Conservation (phyloP, 1,140 invertebrate genomes). For the Lepidurus couesii region DNA sequence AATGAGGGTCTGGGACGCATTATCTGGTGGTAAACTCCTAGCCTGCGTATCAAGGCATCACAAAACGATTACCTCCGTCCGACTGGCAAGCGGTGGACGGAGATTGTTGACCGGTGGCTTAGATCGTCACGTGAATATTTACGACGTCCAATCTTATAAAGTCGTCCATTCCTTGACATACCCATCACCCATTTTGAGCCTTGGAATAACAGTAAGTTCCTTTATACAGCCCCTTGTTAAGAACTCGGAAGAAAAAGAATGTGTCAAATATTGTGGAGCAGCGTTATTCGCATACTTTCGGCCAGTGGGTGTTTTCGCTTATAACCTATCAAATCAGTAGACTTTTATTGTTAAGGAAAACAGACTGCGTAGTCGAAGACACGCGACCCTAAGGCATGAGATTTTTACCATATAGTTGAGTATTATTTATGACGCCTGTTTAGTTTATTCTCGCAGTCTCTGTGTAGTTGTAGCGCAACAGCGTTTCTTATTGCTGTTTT, state of each 20-base stretch:
- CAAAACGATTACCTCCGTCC: conserved; percentile 83
- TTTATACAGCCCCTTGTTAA: not conserved
- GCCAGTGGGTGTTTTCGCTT: not conserved
- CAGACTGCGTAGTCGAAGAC: too few species aligned
- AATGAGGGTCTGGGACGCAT: conserved; percentile 88
- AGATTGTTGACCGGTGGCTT: conserved; percentile 82
- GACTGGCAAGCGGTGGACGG: conserved; percentile 68
- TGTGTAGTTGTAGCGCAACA: conserved; percentile 29
- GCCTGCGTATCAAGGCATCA: conserved; percentile 77
- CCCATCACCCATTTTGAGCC: conserved; percentile 80
- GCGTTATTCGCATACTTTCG: not conserved
- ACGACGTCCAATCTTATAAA: conserved; percentile 79
- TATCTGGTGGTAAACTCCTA: conserved; percentile 75
- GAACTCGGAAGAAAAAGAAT: not conserved
- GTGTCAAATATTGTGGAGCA: not conserved
- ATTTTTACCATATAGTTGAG: not conserved
- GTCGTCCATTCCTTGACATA: conserved; percentile 82
- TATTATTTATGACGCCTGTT: too few species aligned
- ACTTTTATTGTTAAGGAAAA: too few species aligned
- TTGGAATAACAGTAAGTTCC: conserved; percentile 63
- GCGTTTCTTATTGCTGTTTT: not conserved
- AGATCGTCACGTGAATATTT: conserved; percentile 91
- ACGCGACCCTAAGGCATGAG: too few species aligned
- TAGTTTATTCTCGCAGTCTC: conserved; percentile 12
- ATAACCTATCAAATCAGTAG: not conserved